Evolutionary conservation across 2,113 vertebrate genomes (phyloP), one percentile per base, ranked within the genome.

Genomic region (Peromyscus californicus): DNA sequence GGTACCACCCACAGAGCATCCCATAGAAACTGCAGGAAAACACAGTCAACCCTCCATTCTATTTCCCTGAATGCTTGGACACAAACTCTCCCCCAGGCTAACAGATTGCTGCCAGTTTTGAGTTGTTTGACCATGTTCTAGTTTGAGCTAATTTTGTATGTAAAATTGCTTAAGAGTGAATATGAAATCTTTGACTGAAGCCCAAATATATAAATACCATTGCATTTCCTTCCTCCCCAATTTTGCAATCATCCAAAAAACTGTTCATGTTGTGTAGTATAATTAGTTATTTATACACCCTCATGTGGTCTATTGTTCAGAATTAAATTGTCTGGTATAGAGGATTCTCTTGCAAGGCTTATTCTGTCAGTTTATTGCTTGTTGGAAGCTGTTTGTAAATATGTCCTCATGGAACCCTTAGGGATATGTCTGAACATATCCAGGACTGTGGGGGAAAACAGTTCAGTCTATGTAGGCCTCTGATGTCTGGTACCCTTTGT

Each of bases 171-270:
- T 97, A 98, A 98, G 97, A 98, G 92, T 93, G 96, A 98, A 98
- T 97, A 98, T 97, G 94, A 98, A 98, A 97, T 97, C 97, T 97
- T 98, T 98, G 97, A 98, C 97, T 97, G 94, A 96, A 97, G 93
- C 95, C 96, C 98, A 98, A 97, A 97, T 98, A 91, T 98, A 98
- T 98, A 98, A 98, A 98, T 97, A 98, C 95, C 83, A 97, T 97
- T 97, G 95, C 97, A 97, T 98, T 98, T 98, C 97, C 97, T 97
- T 98, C 98, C 98, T 97, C 97, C 96, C 94, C 95, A 97, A 97
- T 98, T 98, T 98, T 98, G 97, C 97, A 98, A 98, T 98, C 97
- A 96, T 98, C 95, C 82, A 85, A 94, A 94, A 96, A 96, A 94
- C 97, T 97, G 96, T 94, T 97, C 96, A 91, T 93, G 96, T 96